Percentiles rank a stretch among this genome's conserved stretches.
Evolutionary conservation across 2,888 invertebrate species (phyloP).

Genomic region (Terebella lapidaria): DNA sequence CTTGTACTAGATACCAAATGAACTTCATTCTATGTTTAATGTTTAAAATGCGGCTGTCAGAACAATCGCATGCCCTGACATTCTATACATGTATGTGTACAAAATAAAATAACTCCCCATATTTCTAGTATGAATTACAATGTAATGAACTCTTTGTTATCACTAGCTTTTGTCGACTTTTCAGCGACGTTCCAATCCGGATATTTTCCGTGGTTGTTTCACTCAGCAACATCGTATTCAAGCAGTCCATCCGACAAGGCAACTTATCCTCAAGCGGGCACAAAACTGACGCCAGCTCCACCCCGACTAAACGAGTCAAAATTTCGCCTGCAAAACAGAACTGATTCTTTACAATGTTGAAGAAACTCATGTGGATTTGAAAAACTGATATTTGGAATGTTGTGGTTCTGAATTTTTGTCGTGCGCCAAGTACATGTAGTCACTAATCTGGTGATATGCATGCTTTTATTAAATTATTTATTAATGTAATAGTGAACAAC

Average conservation of each 20-base stretch:
- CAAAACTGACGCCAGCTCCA: neutral
- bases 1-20: too few species aligned
- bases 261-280: neutral
- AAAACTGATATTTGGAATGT: too few species aligned
- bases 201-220: conserved; percentile 1
- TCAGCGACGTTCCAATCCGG: neutral
- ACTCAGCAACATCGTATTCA: neutral
- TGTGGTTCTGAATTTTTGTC: too few species aligned
- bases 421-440: too few species aligned
- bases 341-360: too few species aligned
- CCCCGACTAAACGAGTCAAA: neutral
- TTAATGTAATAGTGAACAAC: too few species aligned
- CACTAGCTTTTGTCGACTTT: neutral
- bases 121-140: neutral
- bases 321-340: too few species aligned
- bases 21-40: too few species aligned
- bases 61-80: neutral
- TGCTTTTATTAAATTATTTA: too few species aligned
- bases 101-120: neutral
- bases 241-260: neutral
- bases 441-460: too few species aligned
- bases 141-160: neutral
- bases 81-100: neutral
- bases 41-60: too few species aligned
- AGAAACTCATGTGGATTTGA: too few species aligned